Percentiles rank a stretch among this genome's conserved stretches.
phyloP scores from a whole-genome alignment of 92 coral and sea anemone species.

The Isaurus tuberculatus region DNA sequence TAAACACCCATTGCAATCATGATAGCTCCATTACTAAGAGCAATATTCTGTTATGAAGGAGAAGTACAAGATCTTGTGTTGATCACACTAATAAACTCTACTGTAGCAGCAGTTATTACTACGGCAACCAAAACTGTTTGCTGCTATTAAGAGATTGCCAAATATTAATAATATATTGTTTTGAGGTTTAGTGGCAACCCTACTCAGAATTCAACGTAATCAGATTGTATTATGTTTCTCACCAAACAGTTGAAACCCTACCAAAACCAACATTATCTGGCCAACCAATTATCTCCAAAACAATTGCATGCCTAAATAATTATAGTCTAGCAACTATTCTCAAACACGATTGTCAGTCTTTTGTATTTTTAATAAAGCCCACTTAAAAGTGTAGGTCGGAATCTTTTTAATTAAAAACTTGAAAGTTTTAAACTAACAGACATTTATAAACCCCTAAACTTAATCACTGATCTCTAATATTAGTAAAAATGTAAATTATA shows the following conservation, averaged over 20 bases:
- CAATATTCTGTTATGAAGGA: background rate
- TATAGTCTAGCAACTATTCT: too few species aligned
- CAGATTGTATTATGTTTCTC: background rate
- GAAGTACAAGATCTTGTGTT: background rate
- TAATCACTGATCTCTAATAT: background rate
- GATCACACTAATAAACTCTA: background rate
- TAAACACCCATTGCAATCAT: constrained; percentile 51
- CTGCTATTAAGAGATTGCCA: background rate
- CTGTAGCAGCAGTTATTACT: background rate
- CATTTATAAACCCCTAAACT: too few species aligned
- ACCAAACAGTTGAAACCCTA: background rate
- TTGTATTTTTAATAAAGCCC: too few species aligned
- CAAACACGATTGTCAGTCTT: too few species aligned
- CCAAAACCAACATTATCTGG: background rate
- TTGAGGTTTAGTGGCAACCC: background rate
- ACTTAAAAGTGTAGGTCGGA: too few species aligned
- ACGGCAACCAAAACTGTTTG: constrained; percentile 18
- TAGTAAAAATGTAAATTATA: background rate
- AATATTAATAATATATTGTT: background rate
- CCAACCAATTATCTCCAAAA: background rate
- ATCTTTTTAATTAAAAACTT: background rate
- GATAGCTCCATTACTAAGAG: constrained; percentile 9
- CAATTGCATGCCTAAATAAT: background rate
- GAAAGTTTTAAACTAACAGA: too few species aligned
- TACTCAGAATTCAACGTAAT: background rate